Base-by-base conservation (phyloP, 2,888 invertebrate genomes). In the Drosophila macrospina region DNA sequence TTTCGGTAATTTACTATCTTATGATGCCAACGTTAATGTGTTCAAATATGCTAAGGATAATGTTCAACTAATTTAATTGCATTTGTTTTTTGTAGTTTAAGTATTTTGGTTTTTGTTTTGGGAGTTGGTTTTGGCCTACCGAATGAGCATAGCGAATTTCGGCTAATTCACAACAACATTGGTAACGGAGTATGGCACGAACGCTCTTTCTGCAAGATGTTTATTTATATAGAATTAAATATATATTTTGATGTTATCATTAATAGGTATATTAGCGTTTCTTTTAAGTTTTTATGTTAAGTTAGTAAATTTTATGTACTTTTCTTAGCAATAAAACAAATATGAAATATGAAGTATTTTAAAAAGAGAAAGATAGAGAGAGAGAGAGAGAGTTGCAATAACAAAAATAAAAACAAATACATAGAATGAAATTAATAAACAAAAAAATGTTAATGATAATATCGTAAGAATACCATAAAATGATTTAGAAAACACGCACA, bases 121-220 rank as follows among this genome's bases (percentile, higher is more conserved):
- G 72, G 54, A 56, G 54, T 80, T 74, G 87, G 83, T 89, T 79
- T 78, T 90, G 84, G 91, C 92, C 91, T 92, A 92, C 92, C 92
- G 92, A 91, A 90, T 92, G 91, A 88, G 91, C 89, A 89, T 92
- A 92, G 91, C 91, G 91, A 90, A 92, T 91, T 91, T 92, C 92
- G 81, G 91, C 92, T 90, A 92, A 92, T 91, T 92, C 92, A 90
- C 92, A 92, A 92, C 92, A 92, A 92, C 92, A 92, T 91, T 92
- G 92, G 90, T 92, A 92, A 88, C 92, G 92, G 83, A 92, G 91
- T 86, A 92, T 91, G 91, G 92, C 92, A 87, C 92, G 92, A 91
- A 92, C 92, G 91, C 91, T 91, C 91, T 92, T 92, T 92, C 92
- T 92, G 92, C 91, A 92, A 92, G 89, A 91, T 81, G 74, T 88